Base-by-base conservation (phyloP, 2,113 vertebrate species). In the Pachycephala philippinensis region DNA sequence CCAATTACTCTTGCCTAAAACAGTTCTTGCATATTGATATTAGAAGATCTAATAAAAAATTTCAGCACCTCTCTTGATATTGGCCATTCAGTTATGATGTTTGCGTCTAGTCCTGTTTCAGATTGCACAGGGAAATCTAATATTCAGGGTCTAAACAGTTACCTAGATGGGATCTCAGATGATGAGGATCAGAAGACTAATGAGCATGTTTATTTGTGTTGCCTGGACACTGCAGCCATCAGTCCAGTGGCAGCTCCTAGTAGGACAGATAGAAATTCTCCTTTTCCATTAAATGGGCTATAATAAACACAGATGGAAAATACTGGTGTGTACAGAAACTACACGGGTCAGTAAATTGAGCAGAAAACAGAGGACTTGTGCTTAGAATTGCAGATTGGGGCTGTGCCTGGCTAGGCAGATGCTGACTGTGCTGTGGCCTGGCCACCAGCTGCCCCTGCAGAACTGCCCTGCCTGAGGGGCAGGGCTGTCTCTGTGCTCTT, bases 381-480 rank as follows among this genome's bases (percentile, higher is more conserved):
- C 37, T 53, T 40, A 15, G 74, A 61, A 42, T 45, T 66, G 28
- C 7, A 44, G 69, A 59, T 47, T 15, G n/a, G 5, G 21, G 4
- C 31, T 33, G 20, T 57, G 72, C 64, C 64, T n/a, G 72, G 11
- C 22, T 7, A 5, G 68, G 64, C 87, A 69, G 63, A 22, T 30
- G 1, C 37, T 28, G 76, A 2, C 31, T 39, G 31, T 52, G 86
- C 54, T 45, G 33, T 26, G 14, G 45, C 40, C 50, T 12, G 13
- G 39, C 68, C 44, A 12, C 31, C 20, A 9, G 31, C 61, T 2
- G 0, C 40, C 54, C 47, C 33, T 1, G 0, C 13, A 39, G 22
- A 63, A 6, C 52, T 6, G 11, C 27, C 18, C 10, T 6, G 33
- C 37, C n/a, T 0, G 0, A 3, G 52, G 7, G 30, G 27, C 66